Evolutionary conservation across 2,888 invertebrate species (phyloP), one percentile per base, ranked within the genome.

Genomic region (Morpho deidamia): DNA sequence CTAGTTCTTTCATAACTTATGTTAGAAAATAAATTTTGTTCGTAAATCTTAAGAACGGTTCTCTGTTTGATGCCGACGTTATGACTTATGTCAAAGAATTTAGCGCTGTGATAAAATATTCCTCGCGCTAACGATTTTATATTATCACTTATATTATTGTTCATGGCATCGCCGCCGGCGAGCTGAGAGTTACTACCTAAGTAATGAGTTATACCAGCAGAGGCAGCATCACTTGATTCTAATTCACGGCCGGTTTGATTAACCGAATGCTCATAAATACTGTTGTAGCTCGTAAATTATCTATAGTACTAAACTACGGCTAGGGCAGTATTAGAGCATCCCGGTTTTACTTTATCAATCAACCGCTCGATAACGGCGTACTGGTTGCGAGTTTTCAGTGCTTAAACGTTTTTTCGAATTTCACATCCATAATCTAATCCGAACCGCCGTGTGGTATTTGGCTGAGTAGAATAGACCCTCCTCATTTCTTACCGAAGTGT

Each of bases 171-270:
- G 58, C 59, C 59, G 12, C 11, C 41, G 51, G 60, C 56, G 37
- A 14, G n/a, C 23, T 32, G n/a, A 50, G 56, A 60, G 54, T 54
- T 56, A 58, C 53, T 52, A 52, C 55, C 53, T 49, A 10, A 34
- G 53, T 14, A 45, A 54, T 56, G 58, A 60, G 43, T 56, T 56
- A 60, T 59, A 50, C 45, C 39, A 11, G 43, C 47, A 49, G 34
- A 51, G 55, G 44, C 56, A 60, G 56, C 58, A 64, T 63, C 63
- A 58, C 53, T 57, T 63, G 62, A 62, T 65, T 63, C 61, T 63
- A 67, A 67, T 65, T 64, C 63, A 65, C 62, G 50, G 58, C 59
- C 40, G 41, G 53, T 48, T 48, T 56, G 63, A 65, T 63, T 63
- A 63, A 62, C 41, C 52, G 58, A 50, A 49, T 44, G 42, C 11